Evolutionary conservation across 2,797 vertebrate genomes (phyloP).

Genomic region (Typhlichthys subterraneus): DNA sequence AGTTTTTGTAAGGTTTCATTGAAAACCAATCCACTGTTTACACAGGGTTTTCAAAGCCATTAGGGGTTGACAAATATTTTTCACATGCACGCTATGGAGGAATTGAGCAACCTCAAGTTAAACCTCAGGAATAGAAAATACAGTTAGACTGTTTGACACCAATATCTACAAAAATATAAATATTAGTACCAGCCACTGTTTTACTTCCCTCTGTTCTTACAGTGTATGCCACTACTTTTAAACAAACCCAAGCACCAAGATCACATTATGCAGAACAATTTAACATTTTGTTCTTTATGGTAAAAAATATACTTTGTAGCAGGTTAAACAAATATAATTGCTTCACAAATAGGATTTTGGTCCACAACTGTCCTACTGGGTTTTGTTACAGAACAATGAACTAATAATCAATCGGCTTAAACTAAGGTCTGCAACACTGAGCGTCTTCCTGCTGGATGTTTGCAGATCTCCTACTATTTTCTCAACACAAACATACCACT

Average conservation of each 20-base stretch:
- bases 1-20: constrained; percentile 65
- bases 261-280: too few relatives aligned
- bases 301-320: too few relatives aligned
- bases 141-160: constrained; percentile 43
- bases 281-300: too few relatives aligned
- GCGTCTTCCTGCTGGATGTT: constrained; percentile 25
- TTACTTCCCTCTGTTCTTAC: too few relatives aligned
- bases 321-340: too few relatives aligned
- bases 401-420: constrained; percentile 29
- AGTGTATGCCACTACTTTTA: too few relatives aligned
- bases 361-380: constrained; percentile 8
- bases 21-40: constrained; percentile 72
- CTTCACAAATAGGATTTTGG: constrained; percentile 3
- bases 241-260: too few relatives aligned
- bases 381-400: constrained; percentile 8
- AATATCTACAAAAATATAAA: constrained; percentile 24
- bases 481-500: constrained; percentile 56
- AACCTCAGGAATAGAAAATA: constrained; percentile 38
- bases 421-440: constrained; percentile 13
- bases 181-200: background rate
- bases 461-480: constrained; percentile 44
- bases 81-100: constrained; percentile 27
- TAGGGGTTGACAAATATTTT: constrained; percentile 51
- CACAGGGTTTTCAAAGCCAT: constrained; percentile 60
- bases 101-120: constrained; percentile 45